Evolutionary conservation across 1,140 invertebrate species (phyloP), one percentile per base, ranked within the genome.

Genomic region (Neodiprion virginianus): DNA sequence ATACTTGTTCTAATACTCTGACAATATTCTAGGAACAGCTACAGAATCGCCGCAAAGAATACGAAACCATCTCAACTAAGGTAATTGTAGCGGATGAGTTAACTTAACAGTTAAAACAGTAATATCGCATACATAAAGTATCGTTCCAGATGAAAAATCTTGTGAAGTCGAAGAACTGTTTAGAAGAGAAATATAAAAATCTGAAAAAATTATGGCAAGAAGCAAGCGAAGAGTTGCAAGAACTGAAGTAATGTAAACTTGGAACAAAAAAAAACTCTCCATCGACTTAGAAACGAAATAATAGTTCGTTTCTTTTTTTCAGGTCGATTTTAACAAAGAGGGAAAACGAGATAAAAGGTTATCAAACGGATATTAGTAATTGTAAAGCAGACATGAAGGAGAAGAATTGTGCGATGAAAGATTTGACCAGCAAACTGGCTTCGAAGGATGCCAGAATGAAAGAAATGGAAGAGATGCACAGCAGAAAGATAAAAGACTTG

Each of bases 1-100:
- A 5, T 40, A 40, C 28, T 73, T 61, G 53, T 17, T 12, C 61
- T 7, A 72, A 28, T 69, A 69, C 73, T 74, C 50, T 69, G 77
- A 0, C 11, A 14, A 67, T 72, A 71, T 85, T 84, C 66, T 75
- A 87, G 86, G 79, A 81, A 10, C 81, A 85, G 67, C 9, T 87
- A 21, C 76, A 82, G 53, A 72, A n/a, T 73, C 77, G 76, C 69
- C 70, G 73, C 12, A 76, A 75, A 7, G 76, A 83, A 67, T 79
- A 80, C 74, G 66, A 72, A 61, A 28, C 71, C 61, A 40, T 85
- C 40, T 77, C 81, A 72, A 67, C 73, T 21, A 78, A 86, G 83
- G 86, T 87, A 83, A 11, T 21, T 21, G 61, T 66, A 66, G 11
- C 70, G 66, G 74, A 48, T 47, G 7, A 23, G 48, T 69, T 61